phyloP scores from a whole-genome alignment of 2,888 invertebrate genomes.

The Sphinx pinastri region DNA sequence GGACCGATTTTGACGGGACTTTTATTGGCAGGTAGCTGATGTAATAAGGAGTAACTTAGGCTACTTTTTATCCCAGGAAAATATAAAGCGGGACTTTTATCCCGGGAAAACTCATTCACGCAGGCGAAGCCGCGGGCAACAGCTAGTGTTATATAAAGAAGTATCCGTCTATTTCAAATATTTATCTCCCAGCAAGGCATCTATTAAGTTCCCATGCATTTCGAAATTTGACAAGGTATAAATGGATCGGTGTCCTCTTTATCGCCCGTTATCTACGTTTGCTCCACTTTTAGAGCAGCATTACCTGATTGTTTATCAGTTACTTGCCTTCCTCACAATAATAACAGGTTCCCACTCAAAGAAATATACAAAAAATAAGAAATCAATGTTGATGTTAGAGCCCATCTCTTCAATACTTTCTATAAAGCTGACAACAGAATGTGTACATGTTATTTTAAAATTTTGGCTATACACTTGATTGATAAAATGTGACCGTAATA shows the following conservation, averaged over 20 bases:
- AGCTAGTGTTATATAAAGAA: slow-evolving; percentile 23
- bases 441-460: too few species aligned
- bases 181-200: not conserved
- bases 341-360: slow-evolving; percentile 40
- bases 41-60: too few species aligned
- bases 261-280: slow-evolving; percentile 48
- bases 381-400: not conserved
- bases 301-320: slow-evolving; percentile 38
- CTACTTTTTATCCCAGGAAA: too few species aligned
- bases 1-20: too few species aligned
- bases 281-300: slow-evolving; percentile 48
- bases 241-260: slow-evolving; percentile 41
- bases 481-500: too few species aligned
- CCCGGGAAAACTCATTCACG: too few species aligned
- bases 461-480: too few species aligned
- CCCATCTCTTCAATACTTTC: not conserved
- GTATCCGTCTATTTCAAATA: not conserved
- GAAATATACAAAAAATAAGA: not conserved
- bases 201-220: slow-evolving; percentile 17
- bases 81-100: too few species aligned
- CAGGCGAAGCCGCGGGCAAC: too few species aligned
- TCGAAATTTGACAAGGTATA: slow-evolving; percentile 14
- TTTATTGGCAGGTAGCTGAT: too few species aligned
- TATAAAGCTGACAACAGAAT: not conserved
- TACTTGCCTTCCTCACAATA: slow-evolving; percentile 42